phyloP scores from a whole-genome alignment of 1,140 invertebrate genomes.

The Heliconius himera region DNA sequence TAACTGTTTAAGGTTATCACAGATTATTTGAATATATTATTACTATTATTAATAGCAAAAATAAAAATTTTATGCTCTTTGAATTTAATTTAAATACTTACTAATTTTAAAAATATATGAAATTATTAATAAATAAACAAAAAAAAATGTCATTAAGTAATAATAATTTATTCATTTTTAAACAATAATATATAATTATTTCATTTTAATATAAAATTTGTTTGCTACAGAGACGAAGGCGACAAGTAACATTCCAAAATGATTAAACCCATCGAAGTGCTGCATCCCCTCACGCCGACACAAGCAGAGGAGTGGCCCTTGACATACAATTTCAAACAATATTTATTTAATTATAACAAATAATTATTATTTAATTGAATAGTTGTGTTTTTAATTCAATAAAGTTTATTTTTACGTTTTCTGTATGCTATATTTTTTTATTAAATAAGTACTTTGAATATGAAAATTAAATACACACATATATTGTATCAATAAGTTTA shows the following conservation, averaged over 20 bases:
- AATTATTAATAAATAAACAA: neutral
- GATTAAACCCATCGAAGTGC: constrained; percentile 55
- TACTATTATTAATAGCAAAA: neutral
- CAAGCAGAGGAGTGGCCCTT: constrained; percentile 43
- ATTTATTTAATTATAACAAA: constrained; percentile 28
- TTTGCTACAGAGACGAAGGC: constrained; percentile 77
- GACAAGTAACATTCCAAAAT: constrained; percentile 75
- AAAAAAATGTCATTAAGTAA: constrained; percentile 14
- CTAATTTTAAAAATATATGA: neutral
- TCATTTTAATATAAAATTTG: constrained; percentile 47
- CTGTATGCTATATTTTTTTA: constrained; percentile 54
- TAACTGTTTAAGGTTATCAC: neutral
- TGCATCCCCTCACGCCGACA: constrained; percentile 40
- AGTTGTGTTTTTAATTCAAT: constrained; percentile 68
- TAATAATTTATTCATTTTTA: neutral
- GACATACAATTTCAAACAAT: constrained; percentile 28
- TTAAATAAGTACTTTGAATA: constrained; percentile 11
- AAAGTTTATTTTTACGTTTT: constrained; percentile 76
- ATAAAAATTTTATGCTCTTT: neutral
- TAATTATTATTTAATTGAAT: constrained; percentile 48
- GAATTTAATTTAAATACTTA: too few species aligned
- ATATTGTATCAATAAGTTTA: neutral
- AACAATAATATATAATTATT: neutral
- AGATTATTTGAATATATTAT: neutral
- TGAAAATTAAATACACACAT: neutral